Base-by-base conservation (phyloP, 1,140 invertebrate genomes). In the Drosophila mauritiana region DNA sequence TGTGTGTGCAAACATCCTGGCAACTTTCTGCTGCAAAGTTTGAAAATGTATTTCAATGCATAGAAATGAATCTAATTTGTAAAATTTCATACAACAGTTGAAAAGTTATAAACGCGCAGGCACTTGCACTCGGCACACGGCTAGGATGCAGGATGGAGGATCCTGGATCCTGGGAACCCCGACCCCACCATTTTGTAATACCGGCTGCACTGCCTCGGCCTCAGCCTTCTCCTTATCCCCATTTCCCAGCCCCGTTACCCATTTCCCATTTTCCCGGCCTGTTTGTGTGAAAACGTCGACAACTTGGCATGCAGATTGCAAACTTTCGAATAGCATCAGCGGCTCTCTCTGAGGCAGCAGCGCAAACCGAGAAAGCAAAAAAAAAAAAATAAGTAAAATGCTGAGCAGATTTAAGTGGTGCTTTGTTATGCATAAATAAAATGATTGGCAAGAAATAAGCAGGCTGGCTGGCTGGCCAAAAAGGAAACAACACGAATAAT, bases 61-160 rank as follows among this genome's bases (percentile, higher is more conserved):
- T 89, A 89, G 84, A 89, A 89, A 89, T 89, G 84, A 89, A 89
- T 89, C 84, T 89, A 89, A 89, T 89, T 89, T 89, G 84, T 89
- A 84, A 89, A 89, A 90, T 89, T 89, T 89, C 84, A 89, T 89
- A 89, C 77, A 89, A 89, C 84, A 89, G 84, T 89, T 89, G 84
- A 89, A 89, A 89, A 89, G 80, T 89, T 89, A 90, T 89, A 88
- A 88, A 89, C 80, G 84, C 84, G 80, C 82, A 80, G 81, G 83
- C 82, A 88, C 83, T 88, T 88, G 78, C 84, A 86, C 83, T 83
- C 76, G 63, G 79, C 70, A 78, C 84, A 89, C 72, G 81, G 79
- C 61, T 78, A 48, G 46, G 46, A 65, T 68, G 17, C 43, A 34
- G 42, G 46, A 65, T 68, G 17, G 34, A 34, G 42, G 42, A 46